These are phyloP conservation scores for Gambusia yucatana DNA, from an alignment of 2,797 vertebrate species.

Conservation along the genomic window DNA sequence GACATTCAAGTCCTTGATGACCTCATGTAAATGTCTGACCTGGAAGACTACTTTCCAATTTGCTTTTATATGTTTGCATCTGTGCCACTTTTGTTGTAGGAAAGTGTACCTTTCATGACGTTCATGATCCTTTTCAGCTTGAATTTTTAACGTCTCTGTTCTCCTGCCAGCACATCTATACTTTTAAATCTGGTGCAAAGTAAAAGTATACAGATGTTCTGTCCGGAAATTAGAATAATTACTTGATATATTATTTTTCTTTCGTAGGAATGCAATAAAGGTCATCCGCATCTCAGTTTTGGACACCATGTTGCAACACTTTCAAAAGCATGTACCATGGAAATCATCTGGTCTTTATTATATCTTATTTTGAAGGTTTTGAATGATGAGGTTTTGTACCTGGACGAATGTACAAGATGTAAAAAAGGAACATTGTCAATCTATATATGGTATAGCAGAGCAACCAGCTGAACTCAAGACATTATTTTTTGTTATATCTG, in stretches of 20 bases:
- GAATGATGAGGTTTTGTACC: conserved; percentile 27
- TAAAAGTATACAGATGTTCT: not conserved
- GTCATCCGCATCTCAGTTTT: not conserved
- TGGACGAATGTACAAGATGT: conserved; percentile 8
- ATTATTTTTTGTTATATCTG: conserved; percentile 69
- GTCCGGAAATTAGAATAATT: not conserved
- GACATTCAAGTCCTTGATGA: not conserved
- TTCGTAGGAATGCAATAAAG: not conserved
- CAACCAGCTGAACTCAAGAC: conserved; percentile 49
- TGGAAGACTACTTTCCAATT: not conserved
- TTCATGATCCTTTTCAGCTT: not conserved
- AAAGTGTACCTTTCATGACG: not conserved
- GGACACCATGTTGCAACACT: conserved; percentile 5
- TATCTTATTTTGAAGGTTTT: conserved; percentile 37
- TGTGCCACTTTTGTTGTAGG: not conserved
- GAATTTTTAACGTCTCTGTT: not conserved
- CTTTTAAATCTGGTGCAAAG: not conserved
- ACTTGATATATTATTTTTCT: not conserved
- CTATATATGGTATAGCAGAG: conserved; percentile 10
- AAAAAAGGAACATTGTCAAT: conserved; percentile 9
- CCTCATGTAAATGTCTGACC: not conserved
- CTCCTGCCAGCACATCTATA: not conserved
- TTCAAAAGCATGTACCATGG: not conserved
- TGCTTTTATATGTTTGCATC: not conserved
- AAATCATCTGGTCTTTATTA: conserved; percentile 29